Conservation (phyloP, 2,888 invertebrate genomes). For the Nipponacmea schrenckii region DNA sequence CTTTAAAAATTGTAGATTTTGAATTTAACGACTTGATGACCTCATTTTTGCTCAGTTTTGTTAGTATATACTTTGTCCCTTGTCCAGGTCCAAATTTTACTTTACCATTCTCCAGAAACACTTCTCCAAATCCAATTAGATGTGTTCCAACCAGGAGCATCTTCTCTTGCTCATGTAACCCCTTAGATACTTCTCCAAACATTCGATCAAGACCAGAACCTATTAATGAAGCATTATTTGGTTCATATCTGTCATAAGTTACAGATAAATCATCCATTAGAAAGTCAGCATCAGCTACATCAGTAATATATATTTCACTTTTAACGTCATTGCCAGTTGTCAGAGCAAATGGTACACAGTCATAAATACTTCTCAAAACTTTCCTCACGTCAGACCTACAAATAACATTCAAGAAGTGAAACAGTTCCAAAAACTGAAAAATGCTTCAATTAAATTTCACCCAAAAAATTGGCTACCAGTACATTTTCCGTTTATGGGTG, state of each 20-base stretch:
- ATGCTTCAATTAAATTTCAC: not conserved
- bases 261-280: slow-evolving; percentile 78
- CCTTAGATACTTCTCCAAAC: slow-evolving; percentile 82
- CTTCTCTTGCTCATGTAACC: slow-evolving; percentile 87
- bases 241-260: slow-evolving; percentile 85
- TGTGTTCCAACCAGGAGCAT: slow-evolving; percentile 85
- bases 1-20: slow-evolving; percentile 73
- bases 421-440: not conserved
- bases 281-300: slow-evolving; percentile 77
- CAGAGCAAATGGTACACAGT: slow-evolving; percentile 83
- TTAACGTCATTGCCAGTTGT: slow-evolving; percentile 34
- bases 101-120: slow-evolving; percentile 75
- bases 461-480: too few relatives aligned
- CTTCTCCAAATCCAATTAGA: slow-evolving; percentile 83
- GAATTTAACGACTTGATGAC: slow-evolving; percentile 80
- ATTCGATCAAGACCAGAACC: slow-evolving; percentile 88
- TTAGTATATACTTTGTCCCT: slow-evolving; percentile 81
- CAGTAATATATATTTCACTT: slow-evolving; percentile 79
- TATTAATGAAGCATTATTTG: slow-evolving; percentile 79
- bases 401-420: not conserved
- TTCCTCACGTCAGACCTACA: slow-evolving; percentile 80
- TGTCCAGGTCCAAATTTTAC: slow-evolving; percentile 76
- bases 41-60: slow-evolving; percentile 81
- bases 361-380: slow-evolving; percentile 81
- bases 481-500: too few relatives aligned